Evolutionary conservation across 2,113 vertebrate genomes (phyloP).

Genomic region (Zingel zingel): DNA sequence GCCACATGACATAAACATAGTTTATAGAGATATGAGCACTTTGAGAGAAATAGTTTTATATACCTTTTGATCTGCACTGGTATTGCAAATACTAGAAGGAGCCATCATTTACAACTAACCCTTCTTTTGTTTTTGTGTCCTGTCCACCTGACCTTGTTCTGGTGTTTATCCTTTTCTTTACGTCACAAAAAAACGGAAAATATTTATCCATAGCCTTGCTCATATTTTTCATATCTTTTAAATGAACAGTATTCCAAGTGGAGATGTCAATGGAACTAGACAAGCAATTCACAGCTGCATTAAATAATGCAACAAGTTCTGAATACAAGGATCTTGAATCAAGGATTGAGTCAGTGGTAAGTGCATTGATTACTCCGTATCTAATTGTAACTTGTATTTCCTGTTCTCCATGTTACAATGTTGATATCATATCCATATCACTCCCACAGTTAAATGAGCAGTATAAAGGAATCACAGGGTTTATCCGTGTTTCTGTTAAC

Average conservation of each 20-base stretch:
- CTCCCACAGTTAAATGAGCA: constrained; percentile 27
- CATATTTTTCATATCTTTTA: not conserved
- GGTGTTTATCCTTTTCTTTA: not conserved
- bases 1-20: not conserved
- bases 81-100: not conserved
- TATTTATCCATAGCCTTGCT: not conserved
- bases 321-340: not conserved
- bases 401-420: not conserved
- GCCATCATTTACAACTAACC: not conserved
- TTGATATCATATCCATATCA: not conserved
- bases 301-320: not conserved
- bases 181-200: not conserved
- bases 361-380: not conserved
- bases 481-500: constrained; percentile 4
- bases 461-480: constrained; percentile 43
- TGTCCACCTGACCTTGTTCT: too few species aligned
- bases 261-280: constrained; percentile 42
- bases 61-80: not conserved
- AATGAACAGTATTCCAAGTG: constrained; percentile 36
- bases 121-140: not conserved
- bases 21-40: not conserved
- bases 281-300: not conserved
- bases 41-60: not conserved
- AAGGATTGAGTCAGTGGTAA: constrained; percentile 27
- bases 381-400: not conserved